Percentiles rank a stretch among this genome's conserved stretches.
phyloP scores from a whole-genome alignment of 35 echinoderm and acorn worm species.

The Lytechinus pictus region DNA sequence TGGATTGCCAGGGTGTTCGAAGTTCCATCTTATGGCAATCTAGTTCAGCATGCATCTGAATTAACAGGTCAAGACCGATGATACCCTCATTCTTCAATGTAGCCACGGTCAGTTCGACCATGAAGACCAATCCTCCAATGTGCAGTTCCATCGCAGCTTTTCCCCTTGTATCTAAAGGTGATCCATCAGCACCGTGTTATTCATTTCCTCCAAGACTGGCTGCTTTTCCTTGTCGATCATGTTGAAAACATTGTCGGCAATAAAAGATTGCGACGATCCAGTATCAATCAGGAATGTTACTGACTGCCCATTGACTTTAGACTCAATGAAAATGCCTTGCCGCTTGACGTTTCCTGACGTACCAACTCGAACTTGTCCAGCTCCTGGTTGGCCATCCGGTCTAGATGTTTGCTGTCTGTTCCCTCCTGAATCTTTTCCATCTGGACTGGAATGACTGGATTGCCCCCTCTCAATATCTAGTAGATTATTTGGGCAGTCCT shows the following conservation, averaged over 20 bases:
- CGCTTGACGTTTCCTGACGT: not conserved
- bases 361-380: not conserved
- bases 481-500: too few relatives aligned
- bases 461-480: not conserved
- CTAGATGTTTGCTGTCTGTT: not conserved
- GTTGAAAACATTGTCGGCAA: not conserved
- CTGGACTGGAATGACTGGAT: not conserved
- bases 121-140: not conserved
- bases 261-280: not conserved
- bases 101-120: not conserved
- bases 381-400: not conserved
- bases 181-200: not conserved
- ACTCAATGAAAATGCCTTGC: not conserved
- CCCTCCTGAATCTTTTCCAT: not conserved
- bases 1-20: not conserved
- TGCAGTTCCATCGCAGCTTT: not conserved
- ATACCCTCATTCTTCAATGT: not conserved
- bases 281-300: not conserved
- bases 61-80: not conserved
- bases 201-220: not conserved
- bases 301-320: not conserved
- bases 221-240: not conserved
- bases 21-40: not conserved
- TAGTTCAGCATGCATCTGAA: not conserved
- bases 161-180: too few relatives aligned